Evolutionary conservation across 1,140 invertebrate species (phyloP).

Genomic region (Drosophila navojoa): DNA sequence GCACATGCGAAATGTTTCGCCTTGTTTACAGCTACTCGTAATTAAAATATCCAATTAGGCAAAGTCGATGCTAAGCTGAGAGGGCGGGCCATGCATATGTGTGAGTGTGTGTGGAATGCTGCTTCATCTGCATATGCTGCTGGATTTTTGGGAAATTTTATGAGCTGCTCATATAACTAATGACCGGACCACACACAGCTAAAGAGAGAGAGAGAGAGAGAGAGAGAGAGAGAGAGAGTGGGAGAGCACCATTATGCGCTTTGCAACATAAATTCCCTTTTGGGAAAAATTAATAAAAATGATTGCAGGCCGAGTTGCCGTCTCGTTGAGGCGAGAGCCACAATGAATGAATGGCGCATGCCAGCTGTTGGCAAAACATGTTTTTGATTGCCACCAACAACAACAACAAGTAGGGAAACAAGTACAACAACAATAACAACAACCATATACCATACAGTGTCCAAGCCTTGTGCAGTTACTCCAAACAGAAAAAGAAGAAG

Average conservation of each 20-base stretch:
- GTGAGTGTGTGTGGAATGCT: not conserved
- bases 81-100: not conserved
- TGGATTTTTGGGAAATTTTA: constrained; percentile 39
- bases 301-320: constrained; percentile 64
- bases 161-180: constrained; percentile 74
- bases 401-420: constrained; percentile 8
- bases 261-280: constrained; percentile 75
- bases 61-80: not conserved
- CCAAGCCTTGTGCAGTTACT: constrained; percentile 34
- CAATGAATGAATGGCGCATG: constrained; percentile 79
- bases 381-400: constrained; percentile 75
- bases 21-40: constrained; percentile 58
- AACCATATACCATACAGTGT: constrained; percentile 20
- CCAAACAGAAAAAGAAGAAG: constrained; percentile 27
- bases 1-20: constrained; percentile 18
- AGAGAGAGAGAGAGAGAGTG: not conserved
- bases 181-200: constrained; percentile 32
- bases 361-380: constrained; percentile 80
- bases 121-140: constrained; percentile 8
- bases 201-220: not conserved
- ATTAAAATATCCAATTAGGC: constrained; percentile 79
- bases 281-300: constrained; percentile 81
- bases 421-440: constrained; percentile 20
- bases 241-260: constrained; percentile 17
- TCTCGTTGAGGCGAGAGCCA: constrained; percentile 40